Conservation (phyloP, 2,797 vertebrate species). For the Anguilla megastoma region DNA sequence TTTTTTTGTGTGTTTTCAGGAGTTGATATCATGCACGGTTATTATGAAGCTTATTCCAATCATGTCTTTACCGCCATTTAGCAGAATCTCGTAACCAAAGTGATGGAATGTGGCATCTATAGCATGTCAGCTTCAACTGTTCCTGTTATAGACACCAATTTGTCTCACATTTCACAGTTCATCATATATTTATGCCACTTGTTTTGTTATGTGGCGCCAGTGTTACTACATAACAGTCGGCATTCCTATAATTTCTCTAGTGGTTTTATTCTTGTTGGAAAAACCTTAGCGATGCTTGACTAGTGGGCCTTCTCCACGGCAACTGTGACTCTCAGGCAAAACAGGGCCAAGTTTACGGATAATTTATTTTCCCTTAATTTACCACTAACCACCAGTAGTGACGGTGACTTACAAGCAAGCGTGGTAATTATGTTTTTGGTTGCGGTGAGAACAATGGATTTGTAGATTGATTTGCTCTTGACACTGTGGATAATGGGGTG, state of each 20-base stretch:
- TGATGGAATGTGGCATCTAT: neutral
- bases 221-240: neutral
- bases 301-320: neutral
- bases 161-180: neutral
- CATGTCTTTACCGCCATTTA: neutral
- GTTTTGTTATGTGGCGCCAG: neutral
- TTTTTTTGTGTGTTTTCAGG: too few species aligned
- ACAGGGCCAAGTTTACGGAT: slow-evolving; percentile 63
- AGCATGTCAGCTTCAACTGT: neutral
- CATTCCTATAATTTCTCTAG: neutral
- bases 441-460: slow-evolving; percentile 29
- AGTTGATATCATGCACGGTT: neutral
- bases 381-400: slow-evolving; percentile 62
- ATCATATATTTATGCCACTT: neutral
- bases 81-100: neutral
- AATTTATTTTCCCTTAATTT: slow-evolving; percentile 72
- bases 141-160: neutral
- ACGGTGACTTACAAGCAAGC: slow-evolving; percentile 57
- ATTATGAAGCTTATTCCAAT: neutral
- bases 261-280: neutral
- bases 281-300: neutral
- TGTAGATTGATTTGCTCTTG: slow-evolving; percentile 40
- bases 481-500: slow-evolving; percentile 11
- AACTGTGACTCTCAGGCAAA: slow-evolving; percentile 52
- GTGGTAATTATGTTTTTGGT: slow-evolving; percentile 71